Evolutionary conservation across 35 echinoderm and acorn worm genomes (phyloP).

Genomic region (Diadema setosum): DNA sequence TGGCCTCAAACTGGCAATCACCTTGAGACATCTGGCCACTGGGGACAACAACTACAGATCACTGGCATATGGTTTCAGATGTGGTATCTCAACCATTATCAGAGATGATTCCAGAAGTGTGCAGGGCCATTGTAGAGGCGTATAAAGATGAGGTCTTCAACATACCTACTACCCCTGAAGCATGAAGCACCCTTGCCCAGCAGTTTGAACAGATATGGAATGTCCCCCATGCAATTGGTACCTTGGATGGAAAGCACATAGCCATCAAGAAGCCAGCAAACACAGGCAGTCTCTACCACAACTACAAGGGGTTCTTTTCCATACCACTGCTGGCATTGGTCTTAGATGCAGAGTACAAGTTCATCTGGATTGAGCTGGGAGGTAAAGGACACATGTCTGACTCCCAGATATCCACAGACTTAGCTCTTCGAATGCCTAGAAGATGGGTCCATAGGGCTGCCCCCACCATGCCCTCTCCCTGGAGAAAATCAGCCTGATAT

Average conservation of each 20-base stretch:
- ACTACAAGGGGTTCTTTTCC: no score
- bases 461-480: neutral
- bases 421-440: slow-evolving; percentile 1
- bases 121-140: slow-evolving; percentile 24
- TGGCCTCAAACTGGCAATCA: slow-evolving; percentile 28
- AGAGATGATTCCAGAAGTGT: slow-evolving; percentile 22
- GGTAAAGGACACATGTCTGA: no score
- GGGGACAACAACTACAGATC: slow-evolving; percentile 28
- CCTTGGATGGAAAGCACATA: slow-evolving; percentile 42
- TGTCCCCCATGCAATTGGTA: slow-evolving; percentile 31
- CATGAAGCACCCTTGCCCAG: slow-evolving; percentile 44
- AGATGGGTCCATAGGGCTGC: slow-evolving; percentile 20
- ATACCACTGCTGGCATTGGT: slow-evolving; percentile 7
- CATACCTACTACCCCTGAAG: slow-evolving; percentile 23
- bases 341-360: slow-evolving; percentile 28
- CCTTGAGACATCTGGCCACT: slow-evolving; percentile 45
- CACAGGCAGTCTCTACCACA: slow-evolving; percentile 16
- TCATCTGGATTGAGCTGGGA: neutral
- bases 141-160: slow-evolving; percentile 42
- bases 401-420: no score
- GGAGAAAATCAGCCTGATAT: neutral
- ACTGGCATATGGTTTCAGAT: slow-evolving; percentile 31
- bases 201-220: slow-evolving; percentile 40
- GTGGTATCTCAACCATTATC: neutral
- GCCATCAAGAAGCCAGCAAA: slow-evolving; percentile 37